These are phyloP conservation scores for Mallotus villosus DNA, from an alignment of 2,797 vertebrate species.

Conservation along the genomic window DNA sequence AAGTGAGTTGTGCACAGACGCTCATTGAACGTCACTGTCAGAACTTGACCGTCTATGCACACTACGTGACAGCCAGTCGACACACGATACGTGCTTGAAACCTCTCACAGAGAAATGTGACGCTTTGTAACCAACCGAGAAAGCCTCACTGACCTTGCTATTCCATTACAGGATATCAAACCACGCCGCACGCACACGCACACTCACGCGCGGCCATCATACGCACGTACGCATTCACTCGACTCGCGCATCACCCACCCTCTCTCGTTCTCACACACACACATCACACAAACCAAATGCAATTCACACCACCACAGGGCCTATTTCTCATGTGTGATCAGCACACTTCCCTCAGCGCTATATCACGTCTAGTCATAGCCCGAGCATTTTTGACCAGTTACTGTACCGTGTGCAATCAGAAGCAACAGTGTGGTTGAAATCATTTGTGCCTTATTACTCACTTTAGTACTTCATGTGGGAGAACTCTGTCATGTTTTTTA, in stretches of 20 bases:
- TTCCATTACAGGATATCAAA: slow-evolving; percentile 16
- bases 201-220: neutral
- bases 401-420: too few species aligned
- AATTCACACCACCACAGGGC: neutral
- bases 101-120: slow-evolving; percentile 43
- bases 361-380: neutral
- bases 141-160: slow-evolving; percentile 52
- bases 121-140: slow-evolving; percentile 65
- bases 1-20: too few species aligned
- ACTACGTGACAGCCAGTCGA: slow-evolving; percentile 66
- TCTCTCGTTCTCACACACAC: neutral
- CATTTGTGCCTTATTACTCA: too few species aligned
- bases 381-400: too few species aligned
- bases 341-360: slow-evolving; percentile 49
- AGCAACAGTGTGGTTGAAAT: too few species aligned
- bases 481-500: too few species aligned
- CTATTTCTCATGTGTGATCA: slow-evolving; percentile 32
- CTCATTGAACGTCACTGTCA: slow-evolving; percentile 43
- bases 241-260: too few species aligned
- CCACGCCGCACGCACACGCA: neutral
- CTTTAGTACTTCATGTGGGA: neutral
- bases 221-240: neutral
- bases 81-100: slow-evolving; percentile 64
- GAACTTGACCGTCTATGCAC: slow-evolving; percentile 54
- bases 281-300: neutral